Evolutionary conservation across 2,113 vertebrate genomes (phyloP), one percentile per base, ranked within the genome.

Genomic region (Oncorhynchus masou): DNA sequence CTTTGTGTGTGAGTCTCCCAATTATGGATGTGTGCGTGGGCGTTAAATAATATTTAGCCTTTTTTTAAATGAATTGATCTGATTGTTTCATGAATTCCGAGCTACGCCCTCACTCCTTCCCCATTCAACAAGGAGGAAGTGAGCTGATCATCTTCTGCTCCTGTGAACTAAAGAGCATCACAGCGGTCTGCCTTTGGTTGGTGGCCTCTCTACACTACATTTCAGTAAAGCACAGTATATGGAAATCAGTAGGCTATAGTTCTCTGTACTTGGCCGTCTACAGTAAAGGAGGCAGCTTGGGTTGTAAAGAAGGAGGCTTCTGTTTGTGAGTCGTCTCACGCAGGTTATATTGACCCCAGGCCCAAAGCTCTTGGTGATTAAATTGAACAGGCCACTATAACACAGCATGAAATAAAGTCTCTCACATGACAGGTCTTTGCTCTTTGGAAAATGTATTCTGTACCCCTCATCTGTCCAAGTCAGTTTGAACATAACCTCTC

Each of bases 351-450:
- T 87, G 87, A 87, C 78, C 73, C 67, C 73, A 49, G 78, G 79
- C 83, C 85, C 83, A 81, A 83, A 84, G 80, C 74, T 81, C 73
- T 49, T 22, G 70, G 85, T 86, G 82, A 89, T 89, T 86, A 87
- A 84, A 90, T 54, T 76, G 66, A 87, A 83, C 77, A 80, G 80
- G 68, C 80, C 19, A 69, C 77, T 59, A 69, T 87, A 90, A 89
- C 25, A 8, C 57, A 74, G 73, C 83, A 79, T 87, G 83, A 86
- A 91, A 88, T 88, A 87, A 90, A 87, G 77, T 73, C 69, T 73
- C 60, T 70, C 59, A 48, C 59, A 76, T 79, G 73, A 76, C 85
- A 71, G 72, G 54, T 70, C 72, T 72, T 68, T 74, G 54, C 79
- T 79, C 66, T 68, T 74, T 24, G 57, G 70, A 62, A 77, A 79